Percentiles rank a stretch among this genome's conserved stretches.
Evolutionary conservation across 2,888 invertebrate genomes (phyloP).

Genomic region (Aradus depressus): DNA sequence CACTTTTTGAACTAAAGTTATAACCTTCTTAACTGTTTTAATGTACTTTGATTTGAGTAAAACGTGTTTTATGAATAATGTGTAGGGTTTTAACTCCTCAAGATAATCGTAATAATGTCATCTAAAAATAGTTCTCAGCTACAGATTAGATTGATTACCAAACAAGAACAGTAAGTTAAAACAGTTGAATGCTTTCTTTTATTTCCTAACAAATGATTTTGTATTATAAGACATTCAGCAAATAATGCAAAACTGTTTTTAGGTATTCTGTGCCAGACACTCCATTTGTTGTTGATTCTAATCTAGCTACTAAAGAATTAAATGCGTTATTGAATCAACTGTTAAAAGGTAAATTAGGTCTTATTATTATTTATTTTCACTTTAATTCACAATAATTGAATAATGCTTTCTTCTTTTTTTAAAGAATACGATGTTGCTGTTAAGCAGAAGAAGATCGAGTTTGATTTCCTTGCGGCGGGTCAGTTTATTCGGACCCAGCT

Average conservation of each 20-base stretch:
- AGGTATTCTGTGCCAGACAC: conserved; percentile 81
- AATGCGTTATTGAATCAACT: conserved; percentile 71
- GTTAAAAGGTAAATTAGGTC: conserved; percentile 44
- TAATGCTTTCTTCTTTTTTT: conserved; percentile 14
- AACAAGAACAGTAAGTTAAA: conserved; percentile 68
- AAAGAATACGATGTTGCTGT: conserved; percentile 26
- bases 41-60: no score
- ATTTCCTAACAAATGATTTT: conserved; percentile 1
- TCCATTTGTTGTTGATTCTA: conserved; percentile 69
- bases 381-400: neutral
- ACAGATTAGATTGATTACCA: conserved; percentile 67
- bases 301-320: conserved; percentile 54
- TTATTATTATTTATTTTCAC: conserved; percentile 3
- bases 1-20: no score
- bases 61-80: no score
- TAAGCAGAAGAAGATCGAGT: conserved; percentile 43
- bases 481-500: conserved; percentile 65
- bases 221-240: neutral
- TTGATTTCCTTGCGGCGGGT: conserved; percentile 80
- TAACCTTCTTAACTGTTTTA: no score
- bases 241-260: conserved; percentile 31
- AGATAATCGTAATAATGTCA: no score
- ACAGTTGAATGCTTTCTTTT: conserved; percentile 1
- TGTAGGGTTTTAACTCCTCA: no score
- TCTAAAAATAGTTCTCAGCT: conserved; percentile 48